Conservation (phyloP, 2,113 vertebrate genomes). For the Paraplagusia blochii region DNA sequence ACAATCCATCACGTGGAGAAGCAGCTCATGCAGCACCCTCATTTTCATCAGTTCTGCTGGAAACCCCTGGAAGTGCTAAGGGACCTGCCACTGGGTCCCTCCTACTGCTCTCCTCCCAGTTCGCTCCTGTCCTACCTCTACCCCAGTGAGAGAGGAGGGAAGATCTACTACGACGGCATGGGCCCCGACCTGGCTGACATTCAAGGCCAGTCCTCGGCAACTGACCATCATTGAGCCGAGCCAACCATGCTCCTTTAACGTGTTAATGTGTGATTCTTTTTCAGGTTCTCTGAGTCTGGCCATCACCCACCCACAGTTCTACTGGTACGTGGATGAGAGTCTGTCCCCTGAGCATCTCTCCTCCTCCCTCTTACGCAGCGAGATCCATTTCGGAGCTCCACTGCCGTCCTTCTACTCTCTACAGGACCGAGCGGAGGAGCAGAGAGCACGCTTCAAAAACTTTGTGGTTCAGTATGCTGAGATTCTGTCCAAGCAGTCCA, state of each 20-base stretch:
- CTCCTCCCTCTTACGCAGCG: conserved; percentile 89
- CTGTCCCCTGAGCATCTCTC: conserved; percentile 86
- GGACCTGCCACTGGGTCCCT: conserved; percentile 89
- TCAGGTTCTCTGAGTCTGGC: conserved; percentile 91
- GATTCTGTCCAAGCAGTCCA: conserved; percentile 91
- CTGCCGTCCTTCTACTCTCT: conserved; percentile 89
- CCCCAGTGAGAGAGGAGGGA: conserved; percentile 90
- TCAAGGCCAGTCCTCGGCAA: conserved; percentile 75
- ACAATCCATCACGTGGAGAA: conserved; percentile 90
- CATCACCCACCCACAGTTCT: conserved; percentile 97
- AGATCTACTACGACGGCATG: conserved; percentile 96
- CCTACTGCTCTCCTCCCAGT: conserved; percentile 90
- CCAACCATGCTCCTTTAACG: conserved; percentile 2
- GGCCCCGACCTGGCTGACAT: conserved; percentile 95
- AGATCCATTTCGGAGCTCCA: conserved; percentile 93
- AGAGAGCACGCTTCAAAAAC: conserved; percentile 86
- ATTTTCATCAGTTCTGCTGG: conserved; percentile 96
- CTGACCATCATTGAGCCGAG: not conserved
- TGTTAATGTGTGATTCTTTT: conserved; percentile 2
- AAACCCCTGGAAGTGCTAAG: conserved; percentile 90
- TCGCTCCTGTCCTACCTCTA: conserved; percentile 96
- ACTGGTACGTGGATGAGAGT: conserved; percentile 96
- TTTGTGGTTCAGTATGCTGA: conserved; percentile 92
- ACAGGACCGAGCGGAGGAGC: conserved; percentile 90
- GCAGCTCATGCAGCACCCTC: conserved; percentile 92